Evolutionary conservation across 2,113 vertebrate species (phyloP), one percentile per base, ranked within the genome.

Genomic region (Xyrauchen texanus): DNA sequence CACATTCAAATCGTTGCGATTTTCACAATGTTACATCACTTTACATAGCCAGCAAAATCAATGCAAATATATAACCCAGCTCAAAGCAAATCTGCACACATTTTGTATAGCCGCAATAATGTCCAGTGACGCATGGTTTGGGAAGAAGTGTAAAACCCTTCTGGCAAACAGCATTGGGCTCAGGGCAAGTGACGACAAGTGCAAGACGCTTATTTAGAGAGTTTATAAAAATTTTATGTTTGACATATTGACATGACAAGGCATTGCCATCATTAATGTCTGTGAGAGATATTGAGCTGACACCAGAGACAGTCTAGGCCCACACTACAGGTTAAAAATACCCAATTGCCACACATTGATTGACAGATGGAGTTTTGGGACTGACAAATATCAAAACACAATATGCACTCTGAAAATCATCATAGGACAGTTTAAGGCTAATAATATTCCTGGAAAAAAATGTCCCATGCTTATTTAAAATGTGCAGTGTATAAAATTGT

Each of bases 281-380:
- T 51, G 61, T 15, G 12, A 74, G 78, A 73, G 11, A 51, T 15
- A 13, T 8, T 60, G 53, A 61, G 69, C 52, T 78, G 69, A 68
- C 74, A 73, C 52, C 55, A 51, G 52, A 52, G 64, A 67, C 61
- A 73, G 60, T 55, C 4, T n/a, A 51, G 57, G 44, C 68, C 21
- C 64, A 57, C 80, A 61, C 12, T 57, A 64, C 66, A 42, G 6
- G 65, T 60, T 86, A 77, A 57, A 84, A 85, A 84, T 79, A 80
- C 62, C 73, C 16, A 52, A 57, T 68, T 47, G 53, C 34, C 74
- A 21, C 65, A 81, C 42, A 16, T 9, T 60, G 60, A 68, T 44
- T 77, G 70, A 73, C 69, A 81, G 44, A 84, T 70, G 68, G 49
- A 66, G 49, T 53, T 45, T 47, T 53, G 15, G 3, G 66, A 85